Base-by-base conservation (phyloP, 2,888 invertebrate species). In the Campaea margaritaria region DNA sequence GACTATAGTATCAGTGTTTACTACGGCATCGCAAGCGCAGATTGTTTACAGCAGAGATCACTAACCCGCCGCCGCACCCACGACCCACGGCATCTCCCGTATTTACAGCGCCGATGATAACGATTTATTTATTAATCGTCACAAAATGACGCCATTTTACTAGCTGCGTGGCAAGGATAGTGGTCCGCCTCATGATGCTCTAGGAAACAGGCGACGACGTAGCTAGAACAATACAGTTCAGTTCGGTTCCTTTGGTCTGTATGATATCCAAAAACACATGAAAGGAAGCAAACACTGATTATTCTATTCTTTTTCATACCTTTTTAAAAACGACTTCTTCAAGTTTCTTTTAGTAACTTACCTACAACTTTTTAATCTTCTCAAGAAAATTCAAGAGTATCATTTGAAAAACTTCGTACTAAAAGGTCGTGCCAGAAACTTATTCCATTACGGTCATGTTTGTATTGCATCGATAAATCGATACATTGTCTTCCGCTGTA, bases 31-130 rank as follows among this genome's bases (percentile, higher is more conserved):
- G 43, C 53, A 41, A 43, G 43, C 80, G 65, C 64, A 67, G 65
- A 70, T 72, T 85, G 84, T 87, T 86, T 85, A 87, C 73, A 71
- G 65, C 70, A 79, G 62, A 77, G 85, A 84, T 83, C 85, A 82
- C 80, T 82, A 81, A 85, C 83, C 83, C 82, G 43, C 49, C 14
- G 46, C 63, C 68, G 57, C 66, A 55, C 54, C 54, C 57, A 51
- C 55, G 54, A 55, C 54, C 54, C 57, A 51, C 55, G 54, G 61
- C 55, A 27, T 45, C 55, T 52, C 60, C 58, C 54, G 65, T 78
- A 76, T 79, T 79, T 76, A 79, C 82, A 78, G 77, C 72, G 46
- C 49, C 70, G 46, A 51, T 56, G 47, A 61, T 61, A 70, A 77
- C 68, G 64, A 73, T 73, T 73, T 76, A 77, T 78, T 77, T 76